These are phyloP conservation scores for Spea bombifrons DNA, from an alignment of 2,113 vertebrate species.

Conservation along the genomic window DNA sequence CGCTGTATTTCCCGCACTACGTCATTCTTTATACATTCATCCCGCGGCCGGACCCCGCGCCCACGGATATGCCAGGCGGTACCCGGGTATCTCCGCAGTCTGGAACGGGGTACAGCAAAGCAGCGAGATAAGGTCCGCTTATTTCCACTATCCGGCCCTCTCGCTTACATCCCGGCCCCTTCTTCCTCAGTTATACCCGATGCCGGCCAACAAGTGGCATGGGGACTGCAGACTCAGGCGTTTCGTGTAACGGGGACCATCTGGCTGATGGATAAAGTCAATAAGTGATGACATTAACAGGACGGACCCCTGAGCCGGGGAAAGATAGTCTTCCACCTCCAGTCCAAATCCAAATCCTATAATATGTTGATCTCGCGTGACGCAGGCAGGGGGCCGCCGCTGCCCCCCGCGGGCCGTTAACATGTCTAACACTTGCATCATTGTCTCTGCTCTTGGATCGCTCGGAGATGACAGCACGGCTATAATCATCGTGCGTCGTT, in stretches of 20 bases:
- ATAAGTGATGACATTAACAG: conserved; percentile 27
- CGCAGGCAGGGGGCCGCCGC: neutral
- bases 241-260: neutral
- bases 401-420: conserved; percentile 1
- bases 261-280: neutral
- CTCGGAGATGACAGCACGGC: neutral
- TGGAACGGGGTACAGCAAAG: too few species aligned
- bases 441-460: neutral
- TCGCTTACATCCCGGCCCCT: too few species aligned
- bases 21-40: too few species aligned
- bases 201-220: too few species aligned
- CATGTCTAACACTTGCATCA: neutral
- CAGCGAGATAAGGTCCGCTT: too few species aligned
- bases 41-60: too few species aligned
- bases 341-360: neutral
- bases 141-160: too few species aligned
- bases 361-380: neutral
- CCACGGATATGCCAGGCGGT: too few species aligned
- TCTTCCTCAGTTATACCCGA: too few species aligned
- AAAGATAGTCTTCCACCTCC: neutral
- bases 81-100: too few species aligned
- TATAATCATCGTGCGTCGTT: neutral
- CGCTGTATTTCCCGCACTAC: too few species aligned
- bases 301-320: neutral
- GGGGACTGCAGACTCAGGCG: too few species aligned